These are phyloP conservation scores for Phaonia tiefii DNA, from an alignment of 2,888 invertebrate species.

Conservation along the genomic window DNA sequence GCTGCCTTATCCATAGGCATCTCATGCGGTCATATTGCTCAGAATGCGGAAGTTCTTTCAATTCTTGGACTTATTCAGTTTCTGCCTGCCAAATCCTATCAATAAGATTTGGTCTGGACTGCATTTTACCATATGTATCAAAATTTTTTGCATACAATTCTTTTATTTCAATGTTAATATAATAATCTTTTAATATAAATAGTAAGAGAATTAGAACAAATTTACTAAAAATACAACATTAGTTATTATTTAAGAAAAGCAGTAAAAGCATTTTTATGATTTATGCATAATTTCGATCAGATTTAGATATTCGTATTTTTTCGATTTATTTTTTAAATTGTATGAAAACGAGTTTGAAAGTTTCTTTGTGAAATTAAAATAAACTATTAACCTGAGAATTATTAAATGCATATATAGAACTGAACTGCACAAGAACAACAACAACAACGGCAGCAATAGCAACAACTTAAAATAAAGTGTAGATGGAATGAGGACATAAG, in stretches of 20 bases:
- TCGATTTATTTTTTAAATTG: background rate
- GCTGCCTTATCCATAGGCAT: no score
- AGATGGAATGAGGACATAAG: conserved; percentile 6
- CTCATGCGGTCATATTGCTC: no score
- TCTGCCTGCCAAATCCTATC: no score
- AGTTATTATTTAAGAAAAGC: conserved; percentile 41
- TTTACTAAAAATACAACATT: conserved; percentile 33
- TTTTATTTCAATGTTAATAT: no score
- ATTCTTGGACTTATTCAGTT: no score
- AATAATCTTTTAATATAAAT: no score
- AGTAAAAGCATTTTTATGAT: conserved; percentile 50
- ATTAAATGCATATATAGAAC: conserved; percentile 19
- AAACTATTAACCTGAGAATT: conserved; percentile 45
- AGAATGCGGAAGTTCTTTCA: no score
- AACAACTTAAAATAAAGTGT: conserved; percentile 27
- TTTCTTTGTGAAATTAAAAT: conserved; percentile 60
- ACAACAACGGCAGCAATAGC: conserved; percentile 47
- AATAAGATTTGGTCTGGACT: no score
- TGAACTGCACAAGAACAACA: conserved; percentile 24
- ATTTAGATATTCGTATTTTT: conserved; percentile 16
- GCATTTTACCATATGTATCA: no score
- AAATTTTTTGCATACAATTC: no score
- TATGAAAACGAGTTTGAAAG: conserved; percentile 48
- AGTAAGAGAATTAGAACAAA: background rate
- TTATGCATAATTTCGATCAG: conserved; percentile 52